phyloP scores from a whole-genome alignment of 2,797 vertebrate genomes.

The Aythya fuligula region DNA sequence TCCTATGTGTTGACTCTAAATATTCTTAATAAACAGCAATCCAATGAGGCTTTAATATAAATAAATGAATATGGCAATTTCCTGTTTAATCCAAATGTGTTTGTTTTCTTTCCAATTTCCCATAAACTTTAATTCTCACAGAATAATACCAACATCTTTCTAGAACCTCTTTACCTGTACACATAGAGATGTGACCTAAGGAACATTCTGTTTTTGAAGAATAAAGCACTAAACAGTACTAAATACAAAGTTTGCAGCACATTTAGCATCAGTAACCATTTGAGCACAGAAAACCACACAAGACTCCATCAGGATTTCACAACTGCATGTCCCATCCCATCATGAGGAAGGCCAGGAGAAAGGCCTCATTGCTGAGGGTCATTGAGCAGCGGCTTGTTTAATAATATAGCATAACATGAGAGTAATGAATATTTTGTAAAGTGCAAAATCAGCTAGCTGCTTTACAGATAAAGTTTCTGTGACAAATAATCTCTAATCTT shows the following conservation, averaged over 20 bases:
- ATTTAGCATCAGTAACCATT: background rate
- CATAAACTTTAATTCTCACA: background rate
- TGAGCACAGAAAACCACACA: background rate
- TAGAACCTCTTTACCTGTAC: background rate
- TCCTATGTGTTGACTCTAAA: background rate
- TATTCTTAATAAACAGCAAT: background rate
- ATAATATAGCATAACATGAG: background rate
- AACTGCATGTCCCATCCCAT: background rate
- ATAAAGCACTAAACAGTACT: background rate
- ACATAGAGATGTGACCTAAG: rapidly evolving
- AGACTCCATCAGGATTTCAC: background rate
- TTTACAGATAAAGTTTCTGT: background rate
- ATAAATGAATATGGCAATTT: background rate
- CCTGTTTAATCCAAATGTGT: background rate
- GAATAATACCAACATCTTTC: background rate
- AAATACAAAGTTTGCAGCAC: background rate
- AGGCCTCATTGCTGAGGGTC: background rate
- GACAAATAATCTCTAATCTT: background rate
- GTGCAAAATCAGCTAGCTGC: background rate
- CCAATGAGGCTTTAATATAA: background rate
- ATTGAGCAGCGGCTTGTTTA: background rate
- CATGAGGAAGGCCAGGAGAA: background rate
- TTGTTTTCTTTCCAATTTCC: background rate
- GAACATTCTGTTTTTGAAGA: background rate
- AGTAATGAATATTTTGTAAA: background rate